These are phyloP conservation scores for Aleiodes sp. DNA, from an alignment of 1,140 invertebrate genomes.

Conservation along the genomic window DNA sequence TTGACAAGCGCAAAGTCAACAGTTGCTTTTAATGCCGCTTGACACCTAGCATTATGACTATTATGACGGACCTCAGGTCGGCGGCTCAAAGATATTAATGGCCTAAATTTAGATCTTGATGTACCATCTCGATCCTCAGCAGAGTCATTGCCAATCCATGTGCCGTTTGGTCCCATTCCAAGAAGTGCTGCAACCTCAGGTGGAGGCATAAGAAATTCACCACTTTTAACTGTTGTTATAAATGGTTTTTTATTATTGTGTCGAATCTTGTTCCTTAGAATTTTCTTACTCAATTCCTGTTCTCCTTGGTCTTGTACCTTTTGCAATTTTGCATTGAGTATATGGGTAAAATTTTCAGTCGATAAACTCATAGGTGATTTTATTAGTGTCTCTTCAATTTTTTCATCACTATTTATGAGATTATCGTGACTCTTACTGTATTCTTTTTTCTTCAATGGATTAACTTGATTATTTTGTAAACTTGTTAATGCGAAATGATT, in stretches of 20 bases:
- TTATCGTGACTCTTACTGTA: constrained; percentile 62
- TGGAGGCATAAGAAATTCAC: constrained; percentile 80
- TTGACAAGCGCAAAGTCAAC: constrained; percentile 53
- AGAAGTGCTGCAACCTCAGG: constrained; percentile 75
- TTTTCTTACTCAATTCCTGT: constrained; percentile 46
- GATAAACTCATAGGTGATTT: constrained; percentile 48
- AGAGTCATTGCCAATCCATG: constrained; percentile 42
- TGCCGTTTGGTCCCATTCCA: constrained; percentile 64
- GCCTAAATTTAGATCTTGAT: constrained; percentile 50
- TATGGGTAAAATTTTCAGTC: constrained; percentile 70
- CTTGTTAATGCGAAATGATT: constrained; percentile 54
- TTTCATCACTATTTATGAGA: constrained; percentile 40
- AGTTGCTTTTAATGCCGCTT: constrained; percentile 55
- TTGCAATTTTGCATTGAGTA: constrained; percentile 72
- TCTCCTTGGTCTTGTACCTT: constrained; percentile 71
- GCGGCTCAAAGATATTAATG: constrained; percentile 49
- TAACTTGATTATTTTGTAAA: constrained; percentile 52
- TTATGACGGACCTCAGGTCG: constrained; percentile 57
- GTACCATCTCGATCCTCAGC: constrained; percentile 35
- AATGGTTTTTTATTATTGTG: constrained; percentile 67
- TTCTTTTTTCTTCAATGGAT: constrained; percentile 51
- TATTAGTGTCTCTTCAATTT: constrained; percentile 11
- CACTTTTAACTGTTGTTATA: constrained; percentile 80
- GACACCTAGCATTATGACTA: constrained; percentile 54
- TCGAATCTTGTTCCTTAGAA: constrained; percentile 33